These are phyloP conservation scores for Pseudopodoces humilis DNA, from an alignment of 2,113 vertebrate species.

Conservation along the genomic window DNA sequence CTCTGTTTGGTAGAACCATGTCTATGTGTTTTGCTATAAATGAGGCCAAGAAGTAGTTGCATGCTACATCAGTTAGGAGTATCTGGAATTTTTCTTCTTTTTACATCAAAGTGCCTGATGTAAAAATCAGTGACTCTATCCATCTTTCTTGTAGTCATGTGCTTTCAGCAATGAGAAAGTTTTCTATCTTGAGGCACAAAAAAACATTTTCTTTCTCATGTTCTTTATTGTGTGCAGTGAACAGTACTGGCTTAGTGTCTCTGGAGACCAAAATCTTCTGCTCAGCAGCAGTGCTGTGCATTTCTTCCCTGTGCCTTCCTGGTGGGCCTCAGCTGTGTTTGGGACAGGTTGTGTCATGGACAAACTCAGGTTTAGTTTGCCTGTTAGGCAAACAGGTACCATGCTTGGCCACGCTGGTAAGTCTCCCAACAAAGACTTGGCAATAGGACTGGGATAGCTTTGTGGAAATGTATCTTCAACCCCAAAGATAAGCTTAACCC, in stretches of 20 bases:
- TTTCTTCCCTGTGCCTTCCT: background rate
- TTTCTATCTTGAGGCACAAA: constrained; percentile 10
- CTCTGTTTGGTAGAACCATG: background rate
- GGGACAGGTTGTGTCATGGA: background rate
- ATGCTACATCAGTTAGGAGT: background rate
- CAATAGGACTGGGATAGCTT: background rate
- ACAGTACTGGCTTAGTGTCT: background rate
- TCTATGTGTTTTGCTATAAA: background rate
- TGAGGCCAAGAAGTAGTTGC: background rate
- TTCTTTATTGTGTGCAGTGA: background rate
- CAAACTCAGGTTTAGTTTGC: background rate
- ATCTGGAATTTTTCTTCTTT: background rate
- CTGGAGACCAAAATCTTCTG: background rate
- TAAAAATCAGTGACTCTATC: background rate
- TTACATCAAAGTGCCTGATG: background rate
- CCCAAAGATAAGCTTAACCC: background rate
- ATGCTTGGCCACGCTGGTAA: background rate
- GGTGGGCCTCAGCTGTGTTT: background rate
- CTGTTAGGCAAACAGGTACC: background rate
- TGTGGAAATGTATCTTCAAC: background rate
- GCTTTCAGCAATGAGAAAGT: background rate
- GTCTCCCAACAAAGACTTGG: background rate
- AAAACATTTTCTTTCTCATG: background rate
- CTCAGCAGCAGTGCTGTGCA: background rate
- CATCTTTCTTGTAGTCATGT: background rate